phyloP scores from a whole-genome alignment of 2,888 invertebrate genomes.

The Callosobruchus maculatus region DNA sequence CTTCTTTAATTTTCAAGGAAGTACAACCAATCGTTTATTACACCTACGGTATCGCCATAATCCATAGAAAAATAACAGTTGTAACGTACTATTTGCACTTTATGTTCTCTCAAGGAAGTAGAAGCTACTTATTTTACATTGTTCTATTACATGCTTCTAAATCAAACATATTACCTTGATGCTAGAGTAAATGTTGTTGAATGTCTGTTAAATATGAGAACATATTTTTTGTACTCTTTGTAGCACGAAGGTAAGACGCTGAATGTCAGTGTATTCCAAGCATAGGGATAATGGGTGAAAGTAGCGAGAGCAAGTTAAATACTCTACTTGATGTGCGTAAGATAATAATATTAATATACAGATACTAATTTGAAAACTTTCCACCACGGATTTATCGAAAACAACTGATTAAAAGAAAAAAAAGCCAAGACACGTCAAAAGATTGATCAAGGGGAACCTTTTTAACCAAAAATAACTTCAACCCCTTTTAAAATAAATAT shows the following conservation, averaged over 20 bases:
- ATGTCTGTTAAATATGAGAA: background rate
- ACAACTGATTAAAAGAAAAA: no score
- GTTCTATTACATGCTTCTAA: background rate
- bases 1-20: background rate
- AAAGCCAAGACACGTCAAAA: no score
- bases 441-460: no score
- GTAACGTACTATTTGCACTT: background rate
- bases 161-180: background rate
- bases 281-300: no score
- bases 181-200: background rate
- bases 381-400: no score
- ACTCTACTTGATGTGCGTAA: no score
- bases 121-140: background rate
- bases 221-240: background rate
- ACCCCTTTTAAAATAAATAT: no score
- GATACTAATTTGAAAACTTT: no score
- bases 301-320: no score
- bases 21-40: background rate
- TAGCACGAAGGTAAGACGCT: background rate
- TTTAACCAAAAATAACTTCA: no score
- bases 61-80: background rate
- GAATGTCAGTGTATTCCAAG: no score
- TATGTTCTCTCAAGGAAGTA: background rate
- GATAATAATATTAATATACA: no score
- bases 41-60: background rate